phyloP scores from a whole-genome alignment of 2,113 vertebrate species.

The Columba janthina region DNA sequence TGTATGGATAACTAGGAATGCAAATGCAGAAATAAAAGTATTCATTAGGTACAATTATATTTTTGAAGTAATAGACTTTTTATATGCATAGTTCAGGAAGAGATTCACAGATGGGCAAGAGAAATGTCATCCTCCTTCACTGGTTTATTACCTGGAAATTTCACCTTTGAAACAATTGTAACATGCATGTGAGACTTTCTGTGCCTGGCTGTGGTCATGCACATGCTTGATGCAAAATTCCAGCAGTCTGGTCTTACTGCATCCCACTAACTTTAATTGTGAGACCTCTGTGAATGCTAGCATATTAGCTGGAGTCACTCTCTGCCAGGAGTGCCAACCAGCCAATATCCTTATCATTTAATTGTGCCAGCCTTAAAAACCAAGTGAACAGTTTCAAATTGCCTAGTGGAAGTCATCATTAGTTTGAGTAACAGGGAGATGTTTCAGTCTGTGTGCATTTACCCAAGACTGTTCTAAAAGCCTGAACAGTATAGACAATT shows the following conservation, averaged over 20 bases:
- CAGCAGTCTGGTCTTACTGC: not conserved
- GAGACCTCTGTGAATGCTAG: not conserved
- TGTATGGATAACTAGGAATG: not conserved
- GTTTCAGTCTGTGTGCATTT: not conserved
- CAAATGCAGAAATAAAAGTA: not conserved
- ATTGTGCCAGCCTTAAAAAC: not conserved
- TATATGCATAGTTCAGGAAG: not conserved
- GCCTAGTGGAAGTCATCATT: not conserved
- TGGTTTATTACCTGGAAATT: not conserved
- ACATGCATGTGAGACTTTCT: not conserved
- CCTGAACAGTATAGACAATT: not conserved
- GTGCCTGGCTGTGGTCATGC: not conserved
- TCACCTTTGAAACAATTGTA: not conserved
- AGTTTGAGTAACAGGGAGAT: not conserved
- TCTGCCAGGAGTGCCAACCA: not conserved
- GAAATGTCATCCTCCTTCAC: not conserved
- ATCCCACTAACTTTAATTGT: not conserved
- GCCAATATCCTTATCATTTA: not conserved
- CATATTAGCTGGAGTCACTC: not conserved
- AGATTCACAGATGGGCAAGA: not conserved
- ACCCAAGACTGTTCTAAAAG: not conserved
- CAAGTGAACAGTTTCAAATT: not conserved
- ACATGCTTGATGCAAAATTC: not conserved
- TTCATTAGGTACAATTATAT: not conserved
- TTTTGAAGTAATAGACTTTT: not conserved